phyloP scores from a whole-genome alignment of 2,797 vertebrate genomes.

The Gymnopithys bicolor region DNA sequence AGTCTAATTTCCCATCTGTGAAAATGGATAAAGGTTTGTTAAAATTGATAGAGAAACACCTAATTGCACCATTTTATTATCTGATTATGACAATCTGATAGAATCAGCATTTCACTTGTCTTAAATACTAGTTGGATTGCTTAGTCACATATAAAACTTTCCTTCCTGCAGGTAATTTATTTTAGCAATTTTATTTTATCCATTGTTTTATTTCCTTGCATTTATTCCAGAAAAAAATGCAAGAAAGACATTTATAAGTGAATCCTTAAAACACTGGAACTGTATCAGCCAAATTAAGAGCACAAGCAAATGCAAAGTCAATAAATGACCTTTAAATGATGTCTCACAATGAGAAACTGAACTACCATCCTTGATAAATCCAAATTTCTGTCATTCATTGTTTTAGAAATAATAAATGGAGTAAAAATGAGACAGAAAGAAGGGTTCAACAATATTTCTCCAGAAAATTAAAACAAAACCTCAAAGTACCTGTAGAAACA shows the following conservation, averaged over 20 bases:
- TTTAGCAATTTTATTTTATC: neutral
- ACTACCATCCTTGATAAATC: neutral
- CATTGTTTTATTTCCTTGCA: neutral
- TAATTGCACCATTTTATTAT: neutral
- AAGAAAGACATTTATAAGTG: neutral
- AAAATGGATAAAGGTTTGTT: neutral
- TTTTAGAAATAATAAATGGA: neutral
- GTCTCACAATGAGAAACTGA: neutral
- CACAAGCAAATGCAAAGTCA: neutral
- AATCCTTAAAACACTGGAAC: neutral
- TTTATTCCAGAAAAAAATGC: neutral
- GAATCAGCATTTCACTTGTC: neutral
- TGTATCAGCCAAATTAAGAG: neutral
- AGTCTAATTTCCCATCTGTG: neutral
- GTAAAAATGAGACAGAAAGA: neutral
- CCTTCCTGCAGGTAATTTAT: neutral
- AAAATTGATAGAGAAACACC: neutral
- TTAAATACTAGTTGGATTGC: neutral
- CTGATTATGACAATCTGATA: neutral
- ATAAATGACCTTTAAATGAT: neutral
- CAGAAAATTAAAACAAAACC: neutral
- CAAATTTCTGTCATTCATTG: neutral
- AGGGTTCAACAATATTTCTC: neutral
- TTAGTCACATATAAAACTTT: neutral
- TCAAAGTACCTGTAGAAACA: neutral